phyloP scores from a whole-genome alignment of 2,797 vertebrate genomes.

The Phalanger gymnotis region DNA sequence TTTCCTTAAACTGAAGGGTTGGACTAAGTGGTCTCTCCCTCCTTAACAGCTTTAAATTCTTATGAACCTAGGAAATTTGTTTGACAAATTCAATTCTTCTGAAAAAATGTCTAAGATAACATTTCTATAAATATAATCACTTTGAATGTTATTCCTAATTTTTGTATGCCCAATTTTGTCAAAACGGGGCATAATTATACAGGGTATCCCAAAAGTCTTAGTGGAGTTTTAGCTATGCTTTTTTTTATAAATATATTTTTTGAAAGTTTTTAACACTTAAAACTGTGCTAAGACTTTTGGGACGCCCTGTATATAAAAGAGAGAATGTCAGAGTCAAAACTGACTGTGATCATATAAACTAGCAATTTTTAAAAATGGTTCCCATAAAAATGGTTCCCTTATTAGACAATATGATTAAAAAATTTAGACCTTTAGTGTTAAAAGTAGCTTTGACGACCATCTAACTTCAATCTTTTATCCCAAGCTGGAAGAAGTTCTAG shows the following conservation, averaged over 20 bases:
- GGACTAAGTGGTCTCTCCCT: neutral
- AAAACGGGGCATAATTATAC: neutral
- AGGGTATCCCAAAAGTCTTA: neutral
- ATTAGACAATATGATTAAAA: neutral
- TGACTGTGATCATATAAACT: no score
- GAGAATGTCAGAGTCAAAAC: neutral
- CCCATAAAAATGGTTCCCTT: neutral
- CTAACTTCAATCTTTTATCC: neutral
- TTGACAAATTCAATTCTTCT: neutral
- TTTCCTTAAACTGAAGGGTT: neutral
- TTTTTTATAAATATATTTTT: neutral
- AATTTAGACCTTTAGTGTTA: neutral
- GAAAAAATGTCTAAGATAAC: neutral
- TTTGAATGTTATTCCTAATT: neutral
- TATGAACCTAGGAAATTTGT: neutral
- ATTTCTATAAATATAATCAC: neutral
- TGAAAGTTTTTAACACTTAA: neutral
- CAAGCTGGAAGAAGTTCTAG: neutral
- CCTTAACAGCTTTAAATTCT: neutral
- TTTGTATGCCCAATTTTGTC: neutral
- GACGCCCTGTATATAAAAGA: neutral
- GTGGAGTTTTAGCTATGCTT: neutral
- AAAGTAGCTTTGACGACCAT: neutral
- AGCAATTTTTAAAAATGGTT: no score
- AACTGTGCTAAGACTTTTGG: neutral